Evolutionary conservation across 2,113 vertebrate genomes (phyloP).

Genomic region (Tetrao urogallus): DNA sequence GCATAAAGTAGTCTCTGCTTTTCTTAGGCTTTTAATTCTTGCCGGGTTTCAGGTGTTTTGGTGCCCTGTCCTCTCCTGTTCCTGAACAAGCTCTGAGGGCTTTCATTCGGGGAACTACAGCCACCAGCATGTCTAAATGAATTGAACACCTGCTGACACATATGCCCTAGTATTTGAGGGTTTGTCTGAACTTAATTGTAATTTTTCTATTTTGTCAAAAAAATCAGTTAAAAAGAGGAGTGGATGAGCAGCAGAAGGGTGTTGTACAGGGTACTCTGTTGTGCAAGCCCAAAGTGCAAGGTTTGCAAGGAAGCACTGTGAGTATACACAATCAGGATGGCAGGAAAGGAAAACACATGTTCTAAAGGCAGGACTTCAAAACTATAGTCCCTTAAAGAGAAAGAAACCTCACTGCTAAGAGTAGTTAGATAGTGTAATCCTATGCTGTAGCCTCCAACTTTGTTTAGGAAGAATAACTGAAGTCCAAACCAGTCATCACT

Average conservation of each 20-base stretch:
- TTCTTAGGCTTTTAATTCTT: background rate
- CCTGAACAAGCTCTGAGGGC: fast-evolving
- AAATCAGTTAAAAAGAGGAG: background rate
- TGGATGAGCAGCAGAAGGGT: background rate
- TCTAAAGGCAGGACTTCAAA: background rate
- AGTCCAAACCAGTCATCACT: background rate
- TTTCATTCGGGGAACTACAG: background rate
- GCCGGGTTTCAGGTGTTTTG: fast-evolving
- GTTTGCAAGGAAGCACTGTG: background rate
- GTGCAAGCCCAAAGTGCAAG: background rate
- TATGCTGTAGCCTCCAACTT: background rate
- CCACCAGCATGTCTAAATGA: background rate
- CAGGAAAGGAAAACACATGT: background rate
- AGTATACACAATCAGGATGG: fast-evolving
- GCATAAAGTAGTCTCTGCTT: background rate
- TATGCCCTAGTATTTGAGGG: background rate
- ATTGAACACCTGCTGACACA: background rate
- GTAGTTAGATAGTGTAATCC: background rate
- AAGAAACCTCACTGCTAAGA: background rate
- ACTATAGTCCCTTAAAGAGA: background rate
- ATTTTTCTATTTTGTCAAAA: background rate
- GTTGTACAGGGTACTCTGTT: background rate
- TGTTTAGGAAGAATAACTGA: background rate
- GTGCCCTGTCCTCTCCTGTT: background rate
- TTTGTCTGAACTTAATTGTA: background rate